These are phyloP conservation scores for Psilopogon haemacephalus DNA, from an alignment of 2,113 vertebrate genomes.

Conservation along the genomic window DNA sequence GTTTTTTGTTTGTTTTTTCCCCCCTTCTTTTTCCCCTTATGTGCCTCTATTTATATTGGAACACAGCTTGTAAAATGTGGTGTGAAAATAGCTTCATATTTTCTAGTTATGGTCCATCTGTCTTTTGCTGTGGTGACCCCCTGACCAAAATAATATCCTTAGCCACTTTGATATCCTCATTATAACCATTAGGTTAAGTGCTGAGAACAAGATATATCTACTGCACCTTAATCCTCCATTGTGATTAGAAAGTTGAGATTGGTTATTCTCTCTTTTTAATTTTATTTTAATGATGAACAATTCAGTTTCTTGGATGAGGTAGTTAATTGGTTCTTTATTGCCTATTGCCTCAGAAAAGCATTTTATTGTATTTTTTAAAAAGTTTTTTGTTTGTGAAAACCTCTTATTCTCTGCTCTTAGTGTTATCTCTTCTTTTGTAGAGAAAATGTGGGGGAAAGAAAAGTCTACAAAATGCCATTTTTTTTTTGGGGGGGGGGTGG, in stretches of 20 bases:
- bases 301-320: slow-evolving; percentile 34
- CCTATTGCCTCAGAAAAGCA: not conserved
- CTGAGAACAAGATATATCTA: not conserved
- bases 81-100: not conserved
- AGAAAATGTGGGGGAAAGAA: not conserved
- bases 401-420: not conserved
- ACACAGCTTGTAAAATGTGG: not conserved
- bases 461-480: not conserved
- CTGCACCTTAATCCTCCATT: slow-evolving; percentile 20
- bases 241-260: not conserved
- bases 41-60: not conserved
- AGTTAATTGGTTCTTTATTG: slow-evolving; percentile 49
- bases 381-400: not conserved
- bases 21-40: not conserved
- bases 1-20: not conserved
- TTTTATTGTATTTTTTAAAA: not conserved
- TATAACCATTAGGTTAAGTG: slow-evolving; percentile 46
- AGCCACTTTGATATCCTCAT: slow-evolving; percentile 12
- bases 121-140: not conserved
- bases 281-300: slow-evolving; percentile 9
- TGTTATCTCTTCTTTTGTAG: not conserved
- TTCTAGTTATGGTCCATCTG: not conserved
- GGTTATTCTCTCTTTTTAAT: not conserved
- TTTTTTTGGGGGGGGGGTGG: too few species aligned
- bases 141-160: slow-evolving; percentile 31